Percentiles rank a stretch among this genome's conserved stretches.
These are phyloP conservation scores for Xestia c-nigrum DNA, from an alignment of 2,888 invertebrate genomes.

Conservation along the genomic window DNA sequence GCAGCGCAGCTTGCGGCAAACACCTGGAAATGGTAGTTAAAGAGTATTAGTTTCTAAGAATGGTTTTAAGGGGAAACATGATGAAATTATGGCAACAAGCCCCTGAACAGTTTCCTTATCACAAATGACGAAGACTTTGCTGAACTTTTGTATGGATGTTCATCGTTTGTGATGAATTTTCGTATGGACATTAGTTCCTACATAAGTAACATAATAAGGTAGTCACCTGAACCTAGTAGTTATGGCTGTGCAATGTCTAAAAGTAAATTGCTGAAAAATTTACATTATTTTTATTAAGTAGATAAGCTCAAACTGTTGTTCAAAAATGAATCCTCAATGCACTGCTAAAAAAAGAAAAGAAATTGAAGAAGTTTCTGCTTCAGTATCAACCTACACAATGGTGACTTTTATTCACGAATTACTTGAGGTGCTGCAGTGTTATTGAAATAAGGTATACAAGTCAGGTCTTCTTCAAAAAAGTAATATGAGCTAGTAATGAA, in stretches of 20 bases:
- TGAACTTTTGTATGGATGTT: not conserved
- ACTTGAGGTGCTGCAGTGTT: not conserved
- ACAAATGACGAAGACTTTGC: not conserved
- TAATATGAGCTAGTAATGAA: not conserved
- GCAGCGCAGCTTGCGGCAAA: conserved; percentile 93
- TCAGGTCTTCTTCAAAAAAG: not conserved
- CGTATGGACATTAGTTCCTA: not conserved
- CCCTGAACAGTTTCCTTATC: not conserved
- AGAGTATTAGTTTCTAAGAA: not conserved
- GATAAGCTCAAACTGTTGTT: too few relatives aligned
- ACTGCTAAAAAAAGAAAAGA: not conserved
- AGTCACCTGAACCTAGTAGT: not conserved
- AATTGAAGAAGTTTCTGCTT: not conserved
- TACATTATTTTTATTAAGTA: too few relatives aligned
- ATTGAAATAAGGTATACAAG: not conserved
- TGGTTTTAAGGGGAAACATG: not conserved
- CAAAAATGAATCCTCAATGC: too few relatives aligned
- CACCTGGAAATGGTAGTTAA: conserved; percentile 79
- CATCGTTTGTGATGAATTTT: not conserved
- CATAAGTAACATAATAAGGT: not conserved
- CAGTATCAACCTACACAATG: not conserved
- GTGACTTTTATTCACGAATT: not conserved
- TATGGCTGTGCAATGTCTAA: not conserved
- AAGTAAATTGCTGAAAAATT: not conserved
- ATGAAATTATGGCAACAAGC: not conserved